Evolutionary conservation across 2,888 invertebrate species (phyloP).

Genomic region (Cryptus viduatorius): DNA sequence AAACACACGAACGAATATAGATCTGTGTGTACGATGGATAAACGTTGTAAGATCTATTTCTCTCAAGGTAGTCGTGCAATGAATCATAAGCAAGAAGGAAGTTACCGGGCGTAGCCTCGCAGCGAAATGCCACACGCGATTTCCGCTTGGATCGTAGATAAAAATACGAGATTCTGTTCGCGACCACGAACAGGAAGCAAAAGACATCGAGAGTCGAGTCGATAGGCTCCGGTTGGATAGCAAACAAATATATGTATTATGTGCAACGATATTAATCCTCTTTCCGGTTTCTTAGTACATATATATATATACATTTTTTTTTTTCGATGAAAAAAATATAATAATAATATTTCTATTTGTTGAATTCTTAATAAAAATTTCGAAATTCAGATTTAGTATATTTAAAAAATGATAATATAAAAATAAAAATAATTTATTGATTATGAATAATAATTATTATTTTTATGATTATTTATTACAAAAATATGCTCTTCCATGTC

Average conservation of each 20-base stretch:
- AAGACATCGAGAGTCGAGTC: background rate
- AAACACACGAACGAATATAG: conserved; percentile 14
- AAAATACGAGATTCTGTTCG: background rate
- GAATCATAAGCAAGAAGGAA: conserved; percentile 32
- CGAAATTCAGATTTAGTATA: no score
- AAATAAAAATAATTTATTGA: no score
- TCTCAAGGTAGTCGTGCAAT: background rate
- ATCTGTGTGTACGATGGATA: background rate
- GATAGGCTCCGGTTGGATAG: background rate
- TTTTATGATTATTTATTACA: no score
- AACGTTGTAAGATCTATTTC: conserved; percentile 1
- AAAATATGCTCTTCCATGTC: background rate
- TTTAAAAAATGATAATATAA: no score
- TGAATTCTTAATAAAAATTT: no score
- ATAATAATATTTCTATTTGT: no score
- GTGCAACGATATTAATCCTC: no score
- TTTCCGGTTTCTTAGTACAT: no score
- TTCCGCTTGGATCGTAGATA: background rate
- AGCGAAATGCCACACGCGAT: background rate
- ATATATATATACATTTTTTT: no score
- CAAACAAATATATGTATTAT: no score
- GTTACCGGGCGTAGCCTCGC: conserved; percentile 1
- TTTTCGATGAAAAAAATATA: no score
- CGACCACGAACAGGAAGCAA: background rate
- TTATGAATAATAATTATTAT: no score